Base-by-base conservation (phyloP, 2,888 invertebrate genomes). In the Microplitis manilae region DNA sequence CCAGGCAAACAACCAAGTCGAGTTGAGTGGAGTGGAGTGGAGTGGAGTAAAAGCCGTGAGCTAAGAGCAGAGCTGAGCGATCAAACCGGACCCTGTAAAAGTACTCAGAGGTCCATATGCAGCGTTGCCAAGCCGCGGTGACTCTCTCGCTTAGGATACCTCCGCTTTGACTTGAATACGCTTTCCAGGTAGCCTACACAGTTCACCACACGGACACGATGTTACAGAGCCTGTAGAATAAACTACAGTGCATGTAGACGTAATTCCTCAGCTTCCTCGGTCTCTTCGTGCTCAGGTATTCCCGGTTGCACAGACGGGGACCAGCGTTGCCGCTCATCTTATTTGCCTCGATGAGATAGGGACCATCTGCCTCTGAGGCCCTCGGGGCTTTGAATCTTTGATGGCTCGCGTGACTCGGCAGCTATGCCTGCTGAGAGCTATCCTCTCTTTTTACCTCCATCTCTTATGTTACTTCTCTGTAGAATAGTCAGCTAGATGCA, bases 361-460 rank as follows among this genome's bases (percentile, higher is more conserved):
- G 87, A 87, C 87, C 89, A 89, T 89, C 89, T 89, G 89, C 88
- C 85, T 50, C 50, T 50, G 50, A 50, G 81, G 87, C 86, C 88
- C 89, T 86, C 85, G 81, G 86, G 84, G 86, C 85, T 86, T 85
- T 88, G 88, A 87, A 88, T 89, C 86, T 87, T 88, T 87, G 87
- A 88, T 87, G 87, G 85, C 82, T 89, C 86, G 89, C 89, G 89
- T 89, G 89, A 89, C 89, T 87, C 86, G 88, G 85, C 87, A 86
- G 88, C 86, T 79, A 77, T 79, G 74, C 65, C 87, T 86, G 88
- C 86, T 79, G 75, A 78, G 74, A 62, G 73, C 39, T 71, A 15
- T 71, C 61, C n/a, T 71, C 61, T 30, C 38, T 61, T 62, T 39
- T 71, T 61, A 38, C n/a, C 5, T 17, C 38, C 40, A 61, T 50